Conservation (phyloP, 2,797 vertebrate species). For the Gambusia yucatana region DNA sequence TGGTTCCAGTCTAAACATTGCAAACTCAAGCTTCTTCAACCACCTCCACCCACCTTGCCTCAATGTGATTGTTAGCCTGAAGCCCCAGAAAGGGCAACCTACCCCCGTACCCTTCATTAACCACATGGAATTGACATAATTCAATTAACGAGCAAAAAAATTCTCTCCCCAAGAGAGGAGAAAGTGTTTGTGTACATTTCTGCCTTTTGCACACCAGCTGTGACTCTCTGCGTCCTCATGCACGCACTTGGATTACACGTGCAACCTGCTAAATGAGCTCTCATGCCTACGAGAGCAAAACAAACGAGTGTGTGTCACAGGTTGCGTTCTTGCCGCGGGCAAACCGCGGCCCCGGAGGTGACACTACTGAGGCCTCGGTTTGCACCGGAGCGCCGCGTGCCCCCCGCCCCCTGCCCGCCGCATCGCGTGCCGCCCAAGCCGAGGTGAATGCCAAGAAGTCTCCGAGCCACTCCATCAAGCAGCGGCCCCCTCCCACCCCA, state of each 20-base stretch:
- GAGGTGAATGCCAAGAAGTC: slow-evolving; percentile 74
- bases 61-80: slow-evolving; percentile 64
- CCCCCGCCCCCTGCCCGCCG: background rate
- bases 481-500: slow-evolving; percentile 8
- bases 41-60: slow-evolving; percentile 29
- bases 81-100: slow-evolving; percentile 59
- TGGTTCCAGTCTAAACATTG: slow-evolving; percentile 23
- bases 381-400: background rate
- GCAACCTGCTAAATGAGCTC: slow-evolving; percentile 23
- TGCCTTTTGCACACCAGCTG: slow-evolving; percentile 35
- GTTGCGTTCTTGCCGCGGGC: slow-evolving; percentile 73
- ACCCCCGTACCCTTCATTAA: slow-evolving; percentile 61
- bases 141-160: slow-evolving; percentile 69
- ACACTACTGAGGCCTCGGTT: slow-evolving; percentile 15
- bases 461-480: slow-evolving; percentile 65
- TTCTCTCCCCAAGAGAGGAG: slow-evolving; percentile 47
- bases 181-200: slow-evolving; percentile 39
- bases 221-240: slow-evolving; percentile 8
- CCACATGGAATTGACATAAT: slow-evolving; percentile 76
- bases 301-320: slow-evolving; percentile 37
- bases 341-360: slow-evolving; percentile 35
- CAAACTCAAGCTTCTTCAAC: slow-evolving; percentile 33
- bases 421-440: slow-evolving; percentile 16
- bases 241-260: slow-evolving; percentile 11
- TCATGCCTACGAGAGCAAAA: slow-evolving; percentile 39